Conservation (phyloP, 1,140 invertebrate species). For the Goniozus legneri region DNA sequence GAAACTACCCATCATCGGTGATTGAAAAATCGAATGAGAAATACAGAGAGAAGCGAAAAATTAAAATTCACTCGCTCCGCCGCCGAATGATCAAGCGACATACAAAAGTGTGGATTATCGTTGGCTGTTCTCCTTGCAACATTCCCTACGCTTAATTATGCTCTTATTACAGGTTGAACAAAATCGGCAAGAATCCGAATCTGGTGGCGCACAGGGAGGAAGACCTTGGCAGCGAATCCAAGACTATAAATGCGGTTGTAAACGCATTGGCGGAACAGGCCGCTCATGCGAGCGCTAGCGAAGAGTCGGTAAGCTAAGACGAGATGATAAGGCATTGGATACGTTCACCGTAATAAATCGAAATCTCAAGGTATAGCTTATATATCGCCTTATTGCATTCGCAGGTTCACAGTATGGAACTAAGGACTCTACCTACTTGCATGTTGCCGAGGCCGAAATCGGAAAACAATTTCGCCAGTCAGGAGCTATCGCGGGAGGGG, state of each 20-base stretch:
- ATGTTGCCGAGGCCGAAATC: slow-evolving; percentile 75
- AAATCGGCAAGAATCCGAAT: slow-evolving; percentile 98
- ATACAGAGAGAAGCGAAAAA: slow-evolving; percentile 10
- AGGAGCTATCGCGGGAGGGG: slow-evolving; percentile 58
- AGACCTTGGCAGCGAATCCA: slow-evolving; percentile 81
- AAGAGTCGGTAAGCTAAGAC: slow-evolving; percentile 71
- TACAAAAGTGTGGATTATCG: slow-evolving; percentile 48
- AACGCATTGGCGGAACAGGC: slow-evolving; percentile 85
- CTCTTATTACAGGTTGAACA: slow-evolving; percentile 75
- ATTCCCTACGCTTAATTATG: slow-evolving; percentile 55
- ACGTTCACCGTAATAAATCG: no score
- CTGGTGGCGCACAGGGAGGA: slow-evolving; percentile 89
- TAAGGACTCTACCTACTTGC: slow-evolving; percentile 64
- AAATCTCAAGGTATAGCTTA: slow-evolving; percentile 1
- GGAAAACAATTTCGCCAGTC: slow-evolving; percentile 75
- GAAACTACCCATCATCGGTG: no score
- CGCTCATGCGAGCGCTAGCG: slow-evolving; percentile 73
- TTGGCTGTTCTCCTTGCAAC: slow-evolving; percentile 45
- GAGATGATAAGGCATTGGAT: no score
- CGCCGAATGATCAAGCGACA: no score
- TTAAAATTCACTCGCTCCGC: slow-evolving; percentile 28
- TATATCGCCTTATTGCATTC: slow-evolving; percentile 9
- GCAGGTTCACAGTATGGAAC: slow-evolving; percentile 58
- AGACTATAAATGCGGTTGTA: slow-evolving; percentile 87
- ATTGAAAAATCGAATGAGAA: no score